These are phyloP conservation scores for Heliconius charithonia DNA, from an alignment of 2,888 invertebrate species.

Conservation along the genomic window DNA sequence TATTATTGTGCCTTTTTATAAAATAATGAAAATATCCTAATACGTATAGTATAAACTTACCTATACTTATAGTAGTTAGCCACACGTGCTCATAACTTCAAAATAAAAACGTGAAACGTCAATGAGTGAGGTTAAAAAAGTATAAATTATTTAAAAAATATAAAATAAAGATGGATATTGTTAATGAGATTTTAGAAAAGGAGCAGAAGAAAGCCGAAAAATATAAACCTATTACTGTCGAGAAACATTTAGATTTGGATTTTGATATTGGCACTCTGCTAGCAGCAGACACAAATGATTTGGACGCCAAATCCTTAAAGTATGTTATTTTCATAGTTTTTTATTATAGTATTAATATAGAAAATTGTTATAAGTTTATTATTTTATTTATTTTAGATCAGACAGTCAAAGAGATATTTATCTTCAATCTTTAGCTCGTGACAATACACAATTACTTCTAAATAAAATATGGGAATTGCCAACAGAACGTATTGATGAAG, in stretches of 20 bases:
- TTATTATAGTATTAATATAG: conserved; percentile 12
- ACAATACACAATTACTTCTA: conserved; percentile 93
- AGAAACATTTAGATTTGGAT: conserved; percentile 92
- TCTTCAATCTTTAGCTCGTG: conserved; percentile 88
- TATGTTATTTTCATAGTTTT: conserved; percentile 68
- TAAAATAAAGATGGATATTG: conserved; percentile 86
- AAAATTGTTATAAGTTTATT: background rate
- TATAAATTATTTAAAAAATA: conserved; percentile 7
- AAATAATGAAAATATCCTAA: background rate
- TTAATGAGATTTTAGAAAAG: conserved; percentile 87
- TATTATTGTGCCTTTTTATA: background rate
- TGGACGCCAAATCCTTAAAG: conserved; percentile 87
- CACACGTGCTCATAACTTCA: conserved; percentile 22
- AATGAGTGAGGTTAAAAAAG: background rate
- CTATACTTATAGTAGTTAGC: background rate
- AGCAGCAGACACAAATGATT: conserved; percentile 91
- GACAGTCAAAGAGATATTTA: conserved; percentile 85
- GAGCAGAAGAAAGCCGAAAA: conserved; percentile 86
- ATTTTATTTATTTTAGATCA: conserved; percentile 57
- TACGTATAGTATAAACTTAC: background rate
- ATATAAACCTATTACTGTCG: conserved; percentile 88
- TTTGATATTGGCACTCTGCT: conserved; percentile 93
- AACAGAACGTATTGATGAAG: conserved; percentile 93
- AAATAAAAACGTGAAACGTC: conserved; percentile 22
- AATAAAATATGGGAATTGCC: conserved; percentile 96